These are phyloP conservation scores for Odontothrips loti DNA, from an alignment of 2,888 invertebrate genomes.

Conservation along the genomic window DNA sequence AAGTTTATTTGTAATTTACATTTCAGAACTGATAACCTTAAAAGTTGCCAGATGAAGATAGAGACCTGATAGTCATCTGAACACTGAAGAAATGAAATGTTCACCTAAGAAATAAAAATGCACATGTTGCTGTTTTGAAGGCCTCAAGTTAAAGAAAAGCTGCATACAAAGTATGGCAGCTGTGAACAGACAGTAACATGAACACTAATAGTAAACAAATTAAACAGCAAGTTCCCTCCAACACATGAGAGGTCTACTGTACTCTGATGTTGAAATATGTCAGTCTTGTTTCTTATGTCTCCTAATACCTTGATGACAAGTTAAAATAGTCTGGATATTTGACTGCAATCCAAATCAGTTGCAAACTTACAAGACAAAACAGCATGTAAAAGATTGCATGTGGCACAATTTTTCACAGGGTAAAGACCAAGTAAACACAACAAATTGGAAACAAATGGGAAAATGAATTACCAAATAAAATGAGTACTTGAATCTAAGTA, in stretches of 20 bases:
- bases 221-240: not conserved
- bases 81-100: no score
- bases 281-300: constrained; percentile 21
- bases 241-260: not conserved
- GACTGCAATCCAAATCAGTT: not conserved
- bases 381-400: not conserved
- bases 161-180: no score
- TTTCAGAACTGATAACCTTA: not conserved
- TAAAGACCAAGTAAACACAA: not conserved
- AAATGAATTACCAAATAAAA: no score
- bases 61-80: no score
- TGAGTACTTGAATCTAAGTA: no score
- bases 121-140: no score
- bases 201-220: no score
- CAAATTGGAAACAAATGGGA: no score
- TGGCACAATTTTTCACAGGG: not conserved
- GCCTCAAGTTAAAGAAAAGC: no score
- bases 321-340: not conserved
- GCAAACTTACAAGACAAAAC: not conserved
- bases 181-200: no score
- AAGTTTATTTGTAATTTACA: not conserved
- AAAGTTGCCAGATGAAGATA: no score
- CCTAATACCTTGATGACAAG: constrained; percentile 24
- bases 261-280: not conserved
- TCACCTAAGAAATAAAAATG: no score